phyloP scores from a whole-genome alignment of 2,113 vertebrate genomes.

The Forbesichthys papilliferus region DNA sequence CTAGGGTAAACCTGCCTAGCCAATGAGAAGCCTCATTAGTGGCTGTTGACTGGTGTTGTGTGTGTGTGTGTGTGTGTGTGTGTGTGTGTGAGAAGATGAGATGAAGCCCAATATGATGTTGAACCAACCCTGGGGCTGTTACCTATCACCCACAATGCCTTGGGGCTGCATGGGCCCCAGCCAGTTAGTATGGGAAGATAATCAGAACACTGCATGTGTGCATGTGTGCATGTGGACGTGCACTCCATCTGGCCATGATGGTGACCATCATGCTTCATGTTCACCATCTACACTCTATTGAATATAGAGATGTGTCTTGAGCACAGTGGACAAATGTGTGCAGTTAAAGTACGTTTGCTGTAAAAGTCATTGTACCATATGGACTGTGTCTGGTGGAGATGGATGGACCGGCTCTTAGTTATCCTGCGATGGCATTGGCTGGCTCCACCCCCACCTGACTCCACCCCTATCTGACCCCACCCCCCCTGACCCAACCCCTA shows the following conservation, averaged over 20 bases:
- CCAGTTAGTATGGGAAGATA: constrained; percentile 4
- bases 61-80: neutral
- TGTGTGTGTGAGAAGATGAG: neutral
- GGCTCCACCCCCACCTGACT: too few relatives aligned
- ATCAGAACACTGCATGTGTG: neutral
- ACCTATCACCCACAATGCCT: neutral
- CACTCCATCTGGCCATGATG: neutral
- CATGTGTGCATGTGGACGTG: neutral
- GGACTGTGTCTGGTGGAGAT: neutral
- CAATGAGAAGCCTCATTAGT: neutral
- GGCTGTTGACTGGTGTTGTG: neutral
- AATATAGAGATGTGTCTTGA: too few relatives aligned
- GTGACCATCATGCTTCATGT: too few relatives aligned
- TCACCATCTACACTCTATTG: too few relatives aligned
- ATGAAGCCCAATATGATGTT: neutral
- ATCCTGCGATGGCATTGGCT: too few relatives aligned
- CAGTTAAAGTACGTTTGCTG: too few relatives aligned
- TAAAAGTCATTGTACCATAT: neutral
- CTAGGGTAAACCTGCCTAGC: too few relatives aligned
- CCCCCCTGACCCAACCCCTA: too few relatives aligned
- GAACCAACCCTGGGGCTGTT: neutral
- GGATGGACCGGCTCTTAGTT: too few relatives aligned
- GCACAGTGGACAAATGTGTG: neutral
- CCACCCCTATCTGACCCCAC: too few relatives aligned
- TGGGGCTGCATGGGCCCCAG: constrained; percentile 1